Evolutionary conservation across 2,113 vertebrate genomes (phyloP).

Genomic region (Cyanoliseus patagonus): DNA sequence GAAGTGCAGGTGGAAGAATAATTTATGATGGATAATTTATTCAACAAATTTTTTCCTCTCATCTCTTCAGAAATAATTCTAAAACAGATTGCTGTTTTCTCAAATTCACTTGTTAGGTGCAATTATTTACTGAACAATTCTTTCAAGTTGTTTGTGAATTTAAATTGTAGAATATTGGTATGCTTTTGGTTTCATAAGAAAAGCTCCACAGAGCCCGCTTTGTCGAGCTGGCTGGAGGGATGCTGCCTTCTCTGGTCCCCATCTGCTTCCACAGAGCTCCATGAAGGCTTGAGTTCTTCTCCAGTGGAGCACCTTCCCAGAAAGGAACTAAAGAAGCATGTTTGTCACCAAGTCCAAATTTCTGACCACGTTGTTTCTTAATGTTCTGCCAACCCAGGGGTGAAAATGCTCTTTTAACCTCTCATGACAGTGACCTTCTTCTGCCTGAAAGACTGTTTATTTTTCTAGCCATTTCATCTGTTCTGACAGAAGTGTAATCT

Average conservation of each 20-base stretch:
- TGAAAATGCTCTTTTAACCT: not conserved
- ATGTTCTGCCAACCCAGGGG: not conserved
- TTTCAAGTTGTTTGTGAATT: conserved; percentile 64
- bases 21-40: conserved; percentile 64
- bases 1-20: conserved; percentile 63
- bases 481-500: not conserved
- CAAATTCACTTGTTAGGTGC: conserved; percentile 62
- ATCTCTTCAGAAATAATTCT: conserved; percentile 47
- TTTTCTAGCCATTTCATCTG: not conserved
- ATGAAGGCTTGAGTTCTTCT: not conserved
- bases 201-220: not conserved
- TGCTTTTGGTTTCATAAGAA: conserved; percentile 30
- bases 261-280: not conserved
- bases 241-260: not conserved
- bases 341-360: not conserved
- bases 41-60: conserved; percentile 55
- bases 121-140: conserved; percentile 69
- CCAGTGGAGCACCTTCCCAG: not conserved
- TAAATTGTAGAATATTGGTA: conserved; percentile 18
- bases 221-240: not conserved
- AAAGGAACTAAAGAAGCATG: not conserved
- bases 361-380: not conserved
- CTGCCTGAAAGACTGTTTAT: not conserved
- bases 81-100: conserved; percentile 64
- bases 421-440: not conserved